Evolutionary conservation across 2,797 vertebrate genomes (phyloP).

Genomic region (Chrosomus eos): DNA sequence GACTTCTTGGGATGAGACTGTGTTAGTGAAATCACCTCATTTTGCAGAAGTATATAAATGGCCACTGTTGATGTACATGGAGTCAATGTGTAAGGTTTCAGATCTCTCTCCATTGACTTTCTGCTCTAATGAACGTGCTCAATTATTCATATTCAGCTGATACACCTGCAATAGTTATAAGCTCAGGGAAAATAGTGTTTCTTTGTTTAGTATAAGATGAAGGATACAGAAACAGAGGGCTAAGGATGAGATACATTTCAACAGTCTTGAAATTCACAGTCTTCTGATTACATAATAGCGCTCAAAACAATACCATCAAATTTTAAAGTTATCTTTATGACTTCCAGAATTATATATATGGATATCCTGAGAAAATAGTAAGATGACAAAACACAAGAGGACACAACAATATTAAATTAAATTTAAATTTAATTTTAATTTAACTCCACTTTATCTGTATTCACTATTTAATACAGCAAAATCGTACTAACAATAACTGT

Average conservation of each 20-base stretch:
- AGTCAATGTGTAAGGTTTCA: conserved; percentile 44
- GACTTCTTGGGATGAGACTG: too few relatives aligned
- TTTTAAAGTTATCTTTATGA: conserved; percentile 29
- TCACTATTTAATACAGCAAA: not conserved
- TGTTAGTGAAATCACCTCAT: conserved; percentile 25
- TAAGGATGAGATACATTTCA: not conserved
- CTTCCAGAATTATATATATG: conserved; percentile 44
- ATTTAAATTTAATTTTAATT: too few relatives aligned
- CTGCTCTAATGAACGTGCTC: conserved; percentile 59
- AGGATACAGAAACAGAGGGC: not conserved
- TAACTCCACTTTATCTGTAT: not conserved
- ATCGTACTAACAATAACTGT: too few relatives aligned
- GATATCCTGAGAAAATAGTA: conserved; percentile 51
- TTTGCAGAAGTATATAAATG: not conserved
- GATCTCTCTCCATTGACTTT: conserved; percentile 60
- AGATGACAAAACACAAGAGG: conserved; percentile 60
- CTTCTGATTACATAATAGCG: not conserved
- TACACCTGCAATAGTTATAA: conserved; percentile 69
- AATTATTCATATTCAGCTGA: conserved; percentile 75
- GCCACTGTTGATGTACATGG: conserved; percentile 1
- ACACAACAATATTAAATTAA: too few relatives aligned
- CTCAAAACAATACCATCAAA: not conserved
- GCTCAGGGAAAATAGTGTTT: conserved; percentile 2
- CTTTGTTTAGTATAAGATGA: conserved; percentile 10
- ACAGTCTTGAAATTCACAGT: not conserved